A percentile compares a stretch with the other conserved stretches of the same genome.
These are phyloP conservation scores for Tetraodon nigroviridis DNA, from an alignment of 2,113 vertebrate genomes.

Conservation along the genomic window DNA sequence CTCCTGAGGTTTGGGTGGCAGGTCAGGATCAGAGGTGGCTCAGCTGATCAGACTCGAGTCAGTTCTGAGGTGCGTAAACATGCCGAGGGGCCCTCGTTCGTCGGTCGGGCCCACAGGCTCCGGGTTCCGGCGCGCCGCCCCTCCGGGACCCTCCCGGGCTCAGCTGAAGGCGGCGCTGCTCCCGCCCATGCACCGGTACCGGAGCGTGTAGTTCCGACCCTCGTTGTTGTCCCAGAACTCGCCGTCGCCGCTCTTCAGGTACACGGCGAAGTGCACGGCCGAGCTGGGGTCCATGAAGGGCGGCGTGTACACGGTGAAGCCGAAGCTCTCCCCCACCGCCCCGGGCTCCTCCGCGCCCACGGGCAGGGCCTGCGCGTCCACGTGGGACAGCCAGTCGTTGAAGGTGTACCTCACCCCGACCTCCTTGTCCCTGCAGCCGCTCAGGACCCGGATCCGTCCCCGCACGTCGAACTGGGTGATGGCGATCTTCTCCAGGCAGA, in stretches of 20 bases:
- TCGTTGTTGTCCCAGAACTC: slow-evolving; percentile 91
- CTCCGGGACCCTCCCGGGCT: slow-evolving; percentile 18
- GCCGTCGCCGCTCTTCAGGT: slow-evolving; percentile 71
- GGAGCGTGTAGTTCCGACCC: slow-evolving; percentile 80
- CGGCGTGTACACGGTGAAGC: slow-evolving; percentile 78
- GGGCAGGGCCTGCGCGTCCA: slow-evolving; percentile 73
- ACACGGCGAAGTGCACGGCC: slow-evolving; percentile 81
- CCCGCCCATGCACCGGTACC: slow-evolving; percentile 22
- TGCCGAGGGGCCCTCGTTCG: no score
- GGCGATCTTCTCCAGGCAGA: slow-evolving; percentile 75
- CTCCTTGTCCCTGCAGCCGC: slow-evolving; percentile 43
- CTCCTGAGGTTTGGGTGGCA: no score
- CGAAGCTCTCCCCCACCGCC: slow-evolving; percentile 63
- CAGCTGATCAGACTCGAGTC: no score
- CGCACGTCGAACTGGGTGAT: slow-evolving; percentile 67
- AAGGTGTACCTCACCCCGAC: slow-evolving; percentile 86
- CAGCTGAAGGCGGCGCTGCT: slow-evolving; percentile 37
- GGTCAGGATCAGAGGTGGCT: no score
- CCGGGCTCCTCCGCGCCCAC: slow-evolving; percentile 15
- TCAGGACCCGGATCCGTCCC: slow-evolving; percentile 64
- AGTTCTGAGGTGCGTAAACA: no score
- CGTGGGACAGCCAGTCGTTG: slow-evolving; percentile 83
- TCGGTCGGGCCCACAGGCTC: no score
- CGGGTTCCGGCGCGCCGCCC: neutral
- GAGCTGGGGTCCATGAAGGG: slow-evolving; percentile 65